These are phyloP conservation scores for Marcusenius ussheri DNA, from an alignment of 2,113 vertebrate genomes.

Conservation along the genomic window DNA sequence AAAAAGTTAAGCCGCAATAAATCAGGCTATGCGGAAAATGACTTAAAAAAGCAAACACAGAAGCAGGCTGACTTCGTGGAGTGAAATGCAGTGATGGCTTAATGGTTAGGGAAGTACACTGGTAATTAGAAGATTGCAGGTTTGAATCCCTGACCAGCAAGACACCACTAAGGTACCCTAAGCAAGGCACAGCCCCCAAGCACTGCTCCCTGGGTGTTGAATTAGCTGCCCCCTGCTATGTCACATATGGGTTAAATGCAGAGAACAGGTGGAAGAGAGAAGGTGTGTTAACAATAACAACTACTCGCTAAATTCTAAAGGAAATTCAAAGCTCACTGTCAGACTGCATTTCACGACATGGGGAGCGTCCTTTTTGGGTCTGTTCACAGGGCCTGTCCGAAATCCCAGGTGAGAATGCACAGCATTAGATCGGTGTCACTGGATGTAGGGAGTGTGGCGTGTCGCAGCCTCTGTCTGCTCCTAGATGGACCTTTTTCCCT, in stretches of 20 bases:
- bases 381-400: background rate
- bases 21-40: background rate
- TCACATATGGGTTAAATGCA: too few species aligned
- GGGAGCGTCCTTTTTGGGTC: background rate
- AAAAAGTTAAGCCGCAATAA: background rate
- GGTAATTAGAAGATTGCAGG: too few species aligned
- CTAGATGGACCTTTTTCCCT: background rate
- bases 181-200: too few species aligned
- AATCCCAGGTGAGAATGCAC: background rate
- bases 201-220: too few species aligned
- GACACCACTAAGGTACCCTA: too few species aligned
- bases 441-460: background rate
- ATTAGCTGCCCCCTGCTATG: too few species aligned
- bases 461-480: background rate
- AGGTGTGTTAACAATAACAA: too few species aligned
- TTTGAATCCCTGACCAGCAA: too few species aligned
- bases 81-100: too few species aligned
- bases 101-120: too few species aligned
- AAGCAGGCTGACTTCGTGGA: background rate
- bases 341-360: background rate
- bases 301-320: too few species aligned
- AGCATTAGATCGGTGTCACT: background rate
- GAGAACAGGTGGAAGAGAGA: too few species aligned
- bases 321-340: background rate
- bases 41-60: background rate